Evolutionary conservation across 2,113 vertebrate genomes (phyloP).

Genomic region (Gopherus flavomarginatus): DNA sequence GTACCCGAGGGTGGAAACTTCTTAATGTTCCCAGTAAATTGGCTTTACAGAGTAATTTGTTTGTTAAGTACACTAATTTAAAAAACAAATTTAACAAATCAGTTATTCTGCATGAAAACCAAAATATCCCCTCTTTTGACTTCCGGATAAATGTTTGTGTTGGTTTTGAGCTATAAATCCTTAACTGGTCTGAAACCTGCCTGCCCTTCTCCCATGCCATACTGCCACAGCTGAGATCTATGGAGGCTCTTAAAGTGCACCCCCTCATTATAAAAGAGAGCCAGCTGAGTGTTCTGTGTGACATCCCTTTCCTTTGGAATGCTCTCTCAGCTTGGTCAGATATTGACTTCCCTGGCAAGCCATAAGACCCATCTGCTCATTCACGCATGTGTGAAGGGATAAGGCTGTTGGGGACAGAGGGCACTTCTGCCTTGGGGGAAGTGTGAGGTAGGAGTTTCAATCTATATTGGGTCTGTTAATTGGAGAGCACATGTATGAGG

Average conservation of each 20-base stretch:
- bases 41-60: not conserved
- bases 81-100: not conserved
- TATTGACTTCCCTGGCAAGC: accelerated
- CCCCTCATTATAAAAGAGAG: accelerated
- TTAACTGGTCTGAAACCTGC: not conserved
- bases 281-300: accelerated
- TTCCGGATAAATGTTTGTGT: not conserved
- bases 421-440: not conserved
- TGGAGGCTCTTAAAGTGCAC: not conserved
- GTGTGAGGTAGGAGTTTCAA: not conserved
- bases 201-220: not conserved
- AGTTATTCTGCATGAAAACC: not conserved
- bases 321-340: not conserved
- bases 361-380: accelerated
- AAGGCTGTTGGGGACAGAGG: not conserved
- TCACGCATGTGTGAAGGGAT: accelerated
- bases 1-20: not conserved
- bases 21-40: not conserved
- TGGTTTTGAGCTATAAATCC: not conserved
- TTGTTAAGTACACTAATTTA: not conserved
- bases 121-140: not conserved
- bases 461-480: not conserved
- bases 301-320: not conserved
- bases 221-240: not conserved
- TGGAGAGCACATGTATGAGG: not conserved